phyloP scores from a whole-genome alignment of 2,797 vertebrate species.

The Cyprinella venusta region DNA sequence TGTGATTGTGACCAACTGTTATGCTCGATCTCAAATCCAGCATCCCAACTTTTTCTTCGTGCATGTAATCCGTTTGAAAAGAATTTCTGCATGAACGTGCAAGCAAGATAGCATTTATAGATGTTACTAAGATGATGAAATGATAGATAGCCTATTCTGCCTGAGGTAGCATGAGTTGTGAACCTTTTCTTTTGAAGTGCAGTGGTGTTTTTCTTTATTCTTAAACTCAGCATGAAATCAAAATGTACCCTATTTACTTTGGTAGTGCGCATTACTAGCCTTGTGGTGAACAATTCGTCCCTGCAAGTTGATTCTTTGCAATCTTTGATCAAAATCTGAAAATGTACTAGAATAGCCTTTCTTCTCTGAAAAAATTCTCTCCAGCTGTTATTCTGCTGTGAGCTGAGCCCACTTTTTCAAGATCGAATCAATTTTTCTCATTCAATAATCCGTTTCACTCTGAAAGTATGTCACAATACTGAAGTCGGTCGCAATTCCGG shows the following conservation, averaged over 20 bases:
- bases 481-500: not conserved
- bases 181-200: constrained; percentile 36
- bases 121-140: not conserved
- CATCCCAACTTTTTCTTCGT: constrained; percentile 54
- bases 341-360: not conserved
- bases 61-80: not conserved
- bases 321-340: not conserved
- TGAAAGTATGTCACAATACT: not conserved
- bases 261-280: not conserved
- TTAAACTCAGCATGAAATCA: not conserved
- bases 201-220: constrained; percentile 46
- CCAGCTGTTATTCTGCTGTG: not conserved
- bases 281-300: not conserved
- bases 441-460: not conserved
- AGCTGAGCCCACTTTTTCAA: not conserved
- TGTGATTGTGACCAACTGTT: constrained; percentile 2
- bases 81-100: not conserved
- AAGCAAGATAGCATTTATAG: not conserved
- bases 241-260: not conserved
- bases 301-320: not conserved
- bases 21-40: not conserved
- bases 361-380: not conserved
- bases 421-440: not conserved
- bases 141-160: constrained; percentile 32
- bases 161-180: constrained; percentile 56